Evolutionary conservation across 2,888 invertebrate species (phyloP).

Genomic region (Caenorhabditis auriculariae): DNA sequence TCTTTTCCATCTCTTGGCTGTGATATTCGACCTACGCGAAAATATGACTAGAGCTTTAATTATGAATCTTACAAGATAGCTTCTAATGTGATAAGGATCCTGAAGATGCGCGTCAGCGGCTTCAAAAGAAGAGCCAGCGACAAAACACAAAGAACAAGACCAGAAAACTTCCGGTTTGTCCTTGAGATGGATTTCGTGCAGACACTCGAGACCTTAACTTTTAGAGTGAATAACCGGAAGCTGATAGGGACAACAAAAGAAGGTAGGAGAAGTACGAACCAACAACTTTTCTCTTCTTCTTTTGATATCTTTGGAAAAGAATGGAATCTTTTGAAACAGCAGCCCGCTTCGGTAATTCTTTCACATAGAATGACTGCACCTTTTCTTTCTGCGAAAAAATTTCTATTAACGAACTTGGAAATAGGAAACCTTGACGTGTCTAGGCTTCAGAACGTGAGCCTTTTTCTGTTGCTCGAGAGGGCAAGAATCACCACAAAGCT

Average conservation of each 20-base stretch:
- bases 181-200: constrained; percentile 22
- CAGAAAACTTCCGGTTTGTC: constrained; percentile 21
- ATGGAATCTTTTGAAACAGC: too few species aligned
- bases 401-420: too few species aligned
- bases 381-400: too few species aligned
- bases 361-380: too few species aligned
- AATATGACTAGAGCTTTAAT: too few species aligned
- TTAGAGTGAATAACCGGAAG: not conserved
- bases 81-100: constrained; percentile 25
- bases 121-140: constrained; percentile 24
- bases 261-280: constrained; percentile 12
- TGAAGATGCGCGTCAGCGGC: constrained; percentile 34
- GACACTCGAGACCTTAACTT: constrained; percentile 21
- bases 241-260: too few species aligned
- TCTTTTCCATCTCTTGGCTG: too few species aligned
- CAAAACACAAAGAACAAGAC: constrained; percentile 41
- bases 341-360: too few species aligned
- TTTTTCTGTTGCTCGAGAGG: not conserved
- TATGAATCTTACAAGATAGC: constrained; percentile 25
- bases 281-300: too few species aligned
- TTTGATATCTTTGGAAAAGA: too few species aligned
- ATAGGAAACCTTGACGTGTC: too few species aligned
- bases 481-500: constrained; percentile 1
- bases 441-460: not conserved
- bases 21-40: too few species aligned